Evolutionary conservation across 2,888 invertebrate species (phyloP).

Genomic region (Acholoe squamosa): DNA sequence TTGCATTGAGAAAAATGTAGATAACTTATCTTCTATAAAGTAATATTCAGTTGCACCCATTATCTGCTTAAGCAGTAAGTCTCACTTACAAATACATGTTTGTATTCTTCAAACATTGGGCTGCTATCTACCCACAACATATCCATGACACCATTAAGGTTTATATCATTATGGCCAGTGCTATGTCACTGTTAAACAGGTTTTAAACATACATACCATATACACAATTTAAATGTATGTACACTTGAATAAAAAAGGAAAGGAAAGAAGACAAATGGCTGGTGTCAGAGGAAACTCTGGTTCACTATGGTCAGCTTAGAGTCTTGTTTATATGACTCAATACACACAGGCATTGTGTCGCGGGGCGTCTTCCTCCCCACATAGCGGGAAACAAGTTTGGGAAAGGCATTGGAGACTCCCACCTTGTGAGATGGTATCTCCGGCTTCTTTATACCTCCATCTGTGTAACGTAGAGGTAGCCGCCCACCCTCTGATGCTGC

Average conservation of each 20-base stretch:
- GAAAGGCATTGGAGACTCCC: conserved; percentile 56
- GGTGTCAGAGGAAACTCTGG: conserved; percentile 43
- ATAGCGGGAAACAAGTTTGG: conserved; percentile 57
- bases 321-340: conserved; percentile 50
- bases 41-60: too few relatives aligned
- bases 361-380: neutral
- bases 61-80: too few relatives aligned
- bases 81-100: too few relatives aligned
- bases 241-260: neutral
- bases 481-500: neutral
- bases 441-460: conserved; percentile 49
- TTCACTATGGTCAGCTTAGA: conserved; percentile 44
- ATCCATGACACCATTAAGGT: neutral
- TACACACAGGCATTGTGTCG: conserved; percentile 25
- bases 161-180: neutral
- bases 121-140: neutral
- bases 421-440: neutral
- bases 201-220: neutral
- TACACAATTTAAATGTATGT: neutral
- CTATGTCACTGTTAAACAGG: neutral
- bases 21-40: too few relatives aligned
- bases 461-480: conserved; percentile 54
- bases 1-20: too few relatives aligned
- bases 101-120: too few relatives aligned
- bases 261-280: neutral